phyloP scores from a whole-genome alignment of 2,113 vertebrate species.

The Potamarius usumacintae region DNA sequence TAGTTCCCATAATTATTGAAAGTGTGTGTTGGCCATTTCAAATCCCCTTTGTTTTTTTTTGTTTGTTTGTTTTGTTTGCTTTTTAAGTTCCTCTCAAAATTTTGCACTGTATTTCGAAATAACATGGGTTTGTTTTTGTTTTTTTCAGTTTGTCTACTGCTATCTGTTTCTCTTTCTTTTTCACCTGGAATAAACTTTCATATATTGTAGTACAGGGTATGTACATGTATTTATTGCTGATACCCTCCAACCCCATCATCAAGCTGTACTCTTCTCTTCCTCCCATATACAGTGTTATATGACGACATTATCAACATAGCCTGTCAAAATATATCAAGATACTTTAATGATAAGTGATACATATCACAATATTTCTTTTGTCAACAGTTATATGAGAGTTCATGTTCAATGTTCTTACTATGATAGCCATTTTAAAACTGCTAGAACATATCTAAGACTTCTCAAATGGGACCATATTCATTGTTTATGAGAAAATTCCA shows the following conservation, averaged over 20 bases:
- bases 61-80: too few species aligned
- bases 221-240: background rate
- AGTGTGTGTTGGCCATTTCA: background rate
- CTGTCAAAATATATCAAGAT: background rate
- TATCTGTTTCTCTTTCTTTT: too few species aligned
- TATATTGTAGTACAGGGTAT: too few species aligned
- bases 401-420: background rate
- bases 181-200: too few species aligned
- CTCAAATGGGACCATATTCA: too few species aligned
- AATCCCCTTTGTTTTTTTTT: too few species aligned
- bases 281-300: background rate
- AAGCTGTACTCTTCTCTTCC: background rate
- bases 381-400: background rate
- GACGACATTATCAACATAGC: background rate
- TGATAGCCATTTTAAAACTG: background rate
- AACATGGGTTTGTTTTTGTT: too few species aligned
- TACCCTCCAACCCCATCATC: background rate
- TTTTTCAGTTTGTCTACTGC: too few species aligned
- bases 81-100: too few species aligned
- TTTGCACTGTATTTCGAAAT: too few species aligned
- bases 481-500: too few species aligned
- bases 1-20: background rate
- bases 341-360: too few species aligned
- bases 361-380: background rate
- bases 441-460: background rate